phyloP scores from a whole-genome alignment of 2,113 vertebrate species.

The Lamprologus lemairii region DNA sequence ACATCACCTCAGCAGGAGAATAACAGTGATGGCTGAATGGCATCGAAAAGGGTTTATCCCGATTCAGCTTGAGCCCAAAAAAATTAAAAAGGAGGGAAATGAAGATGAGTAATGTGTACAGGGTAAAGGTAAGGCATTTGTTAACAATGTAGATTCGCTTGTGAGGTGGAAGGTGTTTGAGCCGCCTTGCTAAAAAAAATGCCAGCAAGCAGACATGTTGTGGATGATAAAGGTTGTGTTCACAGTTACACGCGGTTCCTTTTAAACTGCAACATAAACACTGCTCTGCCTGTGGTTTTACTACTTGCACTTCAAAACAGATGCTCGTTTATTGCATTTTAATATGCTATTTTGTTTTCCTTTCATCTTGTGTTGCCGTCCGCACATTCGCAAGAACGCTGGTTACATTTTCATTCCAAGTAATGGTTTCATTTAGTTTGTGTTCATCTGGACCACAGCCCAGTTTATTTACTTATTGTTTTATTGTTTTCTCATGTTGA shows the following conservation, averaged over 20 bases:
- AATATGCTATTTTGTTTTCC: neutral
- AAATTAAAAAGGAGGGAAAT: accelerated
- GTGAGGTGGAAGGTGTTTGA: neutral
- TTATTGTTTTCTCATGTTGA: neutral
- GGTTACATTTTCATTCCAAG: neutral
- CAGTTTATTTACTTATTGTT: neutral
- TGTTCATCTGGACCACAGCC: neutral
- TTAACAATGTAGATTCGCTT: neutral
- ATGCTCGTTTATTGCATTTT: neutral
- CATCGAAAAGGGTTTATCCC: neutral
- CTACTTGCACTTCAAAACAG: neutral
- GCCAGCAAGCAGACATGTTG: neutral
- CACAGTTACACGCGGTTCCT: neutral
- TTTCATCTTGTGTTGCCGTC: neutral
- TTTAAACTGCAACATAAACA: neutral
- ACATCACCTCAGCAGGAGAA: neutral
- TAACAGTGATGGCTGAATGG: neutral
- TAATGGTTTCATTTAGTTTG: neutral
- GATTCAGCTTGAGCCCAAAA: neutral
- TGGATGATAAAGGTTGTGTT: neutral
- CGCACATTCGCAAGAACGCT: neutral
- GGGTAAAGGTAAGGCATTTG: neutral
- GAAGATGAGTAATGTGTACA: neutral
- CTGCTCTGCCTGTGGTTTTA: neutral
- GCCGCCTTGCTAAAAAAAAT: neutral